phyloP scores from a whole-genome alignment of 2,113 vertebrate species.

The Catharus minimus region DNA sequence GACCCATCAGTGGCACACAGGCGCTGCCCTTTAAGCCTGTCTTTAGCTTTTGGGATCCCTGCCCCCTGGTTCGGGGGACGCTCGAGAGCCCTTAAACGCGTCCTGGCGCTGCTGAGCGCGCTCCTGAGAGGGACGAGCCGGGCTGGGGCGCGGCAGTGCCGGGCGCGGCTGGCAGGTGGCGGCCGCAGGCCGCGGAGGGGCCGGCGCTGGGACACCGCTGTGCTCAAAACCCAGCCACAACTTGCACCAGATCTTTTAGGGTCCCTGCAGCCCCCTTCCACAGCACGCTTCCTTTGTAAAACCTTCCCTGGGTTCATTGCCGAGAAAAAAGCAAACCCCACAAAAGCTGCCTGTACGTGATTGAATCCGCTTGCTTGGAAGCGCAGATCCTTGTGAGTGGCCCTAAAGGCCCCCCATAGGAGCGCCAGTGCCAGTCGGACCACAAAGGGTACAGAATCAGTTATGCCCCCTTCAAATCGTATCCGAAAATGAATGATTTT shows the following conservation, averaged over 20 bases:
- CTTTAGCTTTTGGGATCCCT: background rate
- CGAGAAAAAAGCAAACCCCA: background rate
- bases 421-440: fast-evolving
- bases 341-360: fast-evolving
- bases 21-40: background rate
- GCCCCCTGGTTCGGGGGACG: background rate
- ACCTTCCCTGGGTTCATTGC: fast-evolving
- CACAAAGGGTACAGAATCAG: background rate
- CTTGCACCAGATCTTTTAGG: fast-evolving
- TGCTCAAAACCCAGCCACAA: fast-evolving
- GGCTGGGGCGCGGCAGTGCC: background rate
- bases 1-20: background rate
- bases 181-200: background rate
- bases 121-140: fast-evolving
- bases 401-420: background rate
- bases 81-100: background rate
- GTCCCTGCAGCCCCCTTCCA: too few relatives aligned
- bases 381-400: background rate
- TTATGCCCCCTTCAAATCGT: background rate
- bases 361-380: fast-evolving
- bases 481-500: constrained; percentile 9
- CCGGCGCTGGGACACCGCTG: fast-evolving
- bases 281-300: background rate
- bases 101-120: fast-evolving
- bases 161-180: background rate